Conservation (phyloP, 1,140 invertebrate species). For the Eueides isabella region DNA sequence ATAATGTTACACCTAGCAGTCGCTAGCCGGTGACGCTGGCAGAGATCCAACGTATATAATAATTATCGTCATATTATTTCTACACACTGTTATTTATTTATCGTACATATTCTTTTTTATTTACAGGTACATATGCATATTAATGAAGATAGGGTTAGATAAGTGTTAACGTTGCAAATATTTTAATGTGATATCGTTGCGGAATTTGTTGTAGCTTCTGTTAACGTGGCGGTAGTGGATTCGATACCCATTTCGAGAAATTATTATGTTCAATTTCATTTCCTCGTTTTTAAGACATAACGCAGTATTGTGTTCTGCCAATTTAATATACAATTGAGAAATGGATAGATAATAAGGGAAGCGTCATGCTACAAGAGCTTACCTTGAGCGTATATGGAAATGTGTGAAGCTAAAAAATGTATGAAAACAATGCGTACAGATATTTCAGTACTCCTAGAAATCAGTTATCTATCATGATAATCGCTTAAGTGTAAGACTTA, state of each 20-base stretch:
- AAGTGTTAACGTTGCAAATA: too few species aligned
- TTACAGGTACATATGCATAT: not conserved
- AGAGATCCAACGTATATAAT: not conserved
- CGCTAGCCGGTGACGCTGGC: constrained; percentile 6
- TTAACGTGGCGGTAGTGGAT: not conserved
- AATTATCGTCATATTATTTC: constrained; percentile 6
- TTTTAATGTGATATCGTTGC: not conserved
- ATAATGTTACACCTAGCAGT: constrained; percentile 14
- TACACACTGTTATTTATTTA: not conserved
- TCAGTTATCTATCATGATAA: not conserved
- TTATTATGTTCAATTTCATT: too few species aligned
- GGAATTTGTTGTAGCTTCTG: too few species aligned
- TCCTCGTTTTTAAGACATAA: not conserved
- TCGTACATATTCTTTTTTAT: not conserved
- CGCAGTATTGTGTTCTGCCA: not conserved
- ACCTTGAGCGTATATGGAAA: not conserved
- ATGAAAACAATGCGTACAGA: not conserved
- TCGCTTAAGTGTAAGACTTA: not conserved
- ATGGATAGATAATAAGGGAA: too few species aligned
- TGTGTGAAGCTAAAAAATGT: not conserved
- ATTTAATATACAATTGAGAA: too few species aligned
- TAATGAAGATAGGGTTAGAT: not conserved
- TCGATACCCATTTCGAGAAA: not conserved
- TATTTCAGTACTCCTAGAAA: not conserved
- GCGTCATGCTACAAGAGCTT: too few species aligned